phyloP scores from a whole-genome alignment of 2,113 vertebrate genomes.

The Hoplias malabaricus region DNA sequence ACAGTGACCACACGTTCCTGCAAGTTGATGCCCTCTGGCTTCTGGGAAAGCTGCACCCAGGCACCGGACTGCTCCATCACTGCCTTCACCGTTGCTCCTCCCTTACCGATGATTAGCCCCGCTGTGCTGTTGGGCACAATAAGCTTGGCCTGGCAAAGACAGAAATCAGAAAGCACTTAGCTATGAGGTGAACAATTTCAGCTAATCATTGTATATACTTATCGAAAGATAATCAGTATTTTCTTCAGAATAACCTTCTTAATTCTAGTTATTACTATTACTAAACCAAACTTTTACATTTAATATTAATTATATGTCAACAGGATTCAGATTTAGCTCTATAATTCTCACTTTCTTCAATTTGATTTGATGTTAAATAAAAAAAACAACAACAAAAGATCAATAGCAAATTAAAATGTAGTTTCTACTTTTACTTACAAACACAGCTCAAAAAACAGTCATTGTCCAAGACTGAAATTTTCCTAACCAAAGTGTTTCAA shows the following conservation, averaged over 20 bases:
- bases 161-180: constrained; percentile 11
- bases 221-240: neutral
- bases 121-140: constrained; percentile 94
- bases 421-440: neutral
- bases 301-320: neutral
- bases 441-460: too few relatives aligned
- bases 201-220: neutral
- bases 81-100: constrained; percentile 87
- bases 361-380: too few relatives aligned
- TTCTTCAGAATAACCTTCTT: neutral
- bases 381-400: too few relatives aligned
- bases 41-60: constrained; percentile 94
- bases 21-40: constrained; percentile 90
- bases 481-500: neutral
- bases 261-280: neutral
- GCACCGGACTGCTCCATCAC: constrained; percentile 95
- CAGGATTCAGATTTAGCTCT: neutral
- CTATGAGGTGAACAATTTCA: neutral
- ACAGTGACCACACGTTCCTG: constrained; percentile 93
- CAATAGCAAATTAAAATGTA: neutral
- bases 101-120: constrained; percentile 91
- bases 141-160: constrained; percentile 82
- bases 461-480: too few relatives aligned
- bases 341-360: neutral
- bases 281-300: too few relatives aligned